Evolutionary conservation across 2,113 vertebrate species (phyloP).

Genomic region (Phyllostomus discolor): DNA sequence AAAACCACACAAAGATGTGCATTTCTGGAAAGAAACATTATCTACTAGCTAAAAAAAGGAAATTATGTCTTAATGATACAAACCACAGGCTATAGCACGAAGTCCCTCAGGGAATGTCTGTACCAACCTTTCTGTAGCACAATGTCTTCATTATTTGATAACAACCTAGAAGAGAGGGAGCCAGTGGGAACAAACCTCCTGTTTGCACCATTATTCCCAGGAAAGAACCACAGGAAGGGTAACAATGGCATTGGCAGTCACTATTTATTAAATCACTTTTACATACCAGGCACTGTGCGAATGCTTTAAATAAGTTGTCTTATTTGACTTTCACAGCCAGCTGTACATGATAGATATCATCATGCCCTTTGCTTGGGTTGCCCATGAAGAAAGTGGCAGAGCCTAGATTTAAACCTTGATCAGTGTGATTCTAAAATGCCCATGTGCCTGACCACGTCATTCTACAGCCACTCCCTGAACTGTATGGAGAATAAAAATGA

Average conservation of each 20-base stretch:
- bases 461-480: not conserved
- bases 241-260: not conserved
- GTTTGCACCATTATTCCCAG: not conserved
- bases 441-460: not conserved
- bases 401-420: not conserved
- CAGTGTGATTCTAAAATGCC: not conserved
- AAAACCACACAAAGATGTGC: conserved; percentile 44
- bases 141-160: not conserved
- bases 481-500: not conserved
- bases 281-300: not conserved
- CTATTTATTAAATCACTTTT: not conserved
- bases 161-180: not conserved
- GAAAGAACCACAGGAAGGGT: not conserved
- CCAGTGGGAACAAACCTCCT: not conserved
- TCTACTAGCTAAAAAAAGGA: conserved; percentile 34
- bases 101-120: not conserved
- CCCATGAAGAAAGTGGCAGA: not conserved
- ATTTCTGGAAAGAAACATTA: conserved; percentile 47
- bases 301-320: not conserved
- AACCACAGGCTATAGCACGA: not conserved
- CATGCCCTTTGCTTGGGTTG: not conserved
- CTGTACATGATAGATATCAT: not conserved
- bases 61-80: conserved; percentile 44
- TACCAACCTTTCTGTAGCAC: not conserved
- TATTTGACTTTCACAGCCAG: not conserved